phyloP scores from a whole-genome alignment of 2,113 vertebrate genomes.

The Tragelaphus strepsiceros region DNA sequence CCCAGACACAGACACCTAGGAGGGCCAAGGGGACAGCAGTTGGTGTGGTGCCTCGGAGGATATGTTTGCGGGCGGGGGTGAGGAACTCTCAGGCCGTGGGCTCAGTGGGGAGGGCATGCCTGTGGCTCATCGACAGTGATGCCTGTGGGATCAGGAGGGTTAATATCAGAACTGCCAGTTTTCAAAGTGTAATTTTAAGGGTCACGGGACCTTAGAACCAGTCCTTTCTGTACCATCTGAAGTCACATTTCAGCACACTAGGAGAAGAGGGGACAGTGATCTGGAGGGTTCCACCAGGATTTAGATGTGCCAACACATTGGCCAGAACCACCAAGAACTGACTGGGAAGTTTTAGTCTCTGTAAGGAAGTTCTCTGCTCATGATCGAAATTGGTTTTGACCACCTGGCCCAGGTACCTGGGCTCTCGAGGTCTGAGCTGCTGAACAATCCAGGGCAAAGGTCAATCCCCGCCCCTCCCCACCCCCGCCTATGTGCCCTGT shows the following conservation, averaged over 20 bases:
- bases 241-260: not conserved
- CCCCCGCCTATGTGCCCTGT: too few species aligned
- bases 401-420: not conserved
- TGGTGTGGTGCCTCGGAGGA: not conserved
- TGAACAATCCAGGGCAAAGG: not conserved
- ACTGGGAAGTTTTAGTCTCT: not conserved
- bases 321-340: not conserved
- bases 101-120: fast-evolving
- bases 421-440: not conserved
- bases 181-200: not conserved
- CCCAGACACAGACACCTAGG: not conserved
- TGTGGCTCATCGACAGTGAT: not conserved
- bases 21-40: not conserved
- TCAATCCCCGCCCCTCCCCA: fast-evolving
- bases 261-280: not conserved
- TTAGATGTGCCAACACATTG: not conserved
- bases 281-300: not conserved
- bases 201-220: not conserved
- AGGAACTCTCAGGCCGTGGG: not conserved
- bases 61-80: too few species aligned
- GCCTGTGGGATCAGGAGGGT: not conserved
- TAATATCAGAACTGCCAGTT: not conserved
- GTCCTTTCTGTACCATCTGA: not conserved
- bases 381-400: not conserved
- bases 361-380: not conserved